Evolutionary conservation across 2,888 invertebrate genomes (phyloP).

Genomic region (Harpagoxenus sublaevis): DNA sequence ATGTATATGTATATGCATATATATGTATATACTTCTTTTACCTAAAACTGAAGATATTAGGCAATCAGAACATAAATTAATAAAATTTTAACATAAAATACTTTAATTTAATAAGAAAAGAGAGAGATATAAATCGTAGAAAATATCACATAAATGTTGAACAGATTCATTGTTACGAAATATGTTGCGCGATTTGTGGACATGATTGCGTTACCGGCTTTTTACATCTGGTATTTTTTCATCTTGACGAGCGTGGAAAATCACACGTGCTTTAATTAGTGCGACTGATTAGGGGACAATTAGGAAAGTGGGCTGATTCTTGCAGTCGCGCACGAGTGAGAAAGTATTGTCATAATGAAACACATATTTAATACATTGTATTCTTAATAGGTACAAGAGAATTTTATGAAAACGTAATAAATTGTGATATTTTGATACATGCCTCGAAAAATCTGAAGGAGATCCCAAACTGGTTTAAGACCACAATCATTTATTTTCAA

Average conservation of each 20-base stretch:
- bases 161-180: constrained; percentile 38
- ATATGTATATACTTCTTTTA: not conserved
- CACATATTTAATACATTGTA: not conserved
- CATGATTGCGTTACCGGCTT: constrained; percentile 9
- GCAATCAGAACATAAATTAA: not conserved
- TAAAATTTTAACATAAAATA: not conserved
- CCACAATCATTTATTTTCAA: constrained; percentile 1
- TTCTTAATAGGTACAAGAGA: constrained; percentile 1
- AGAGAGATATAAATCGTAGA: not conserved
- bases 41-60: constrained; percentile 3
- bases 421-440: not conserved
- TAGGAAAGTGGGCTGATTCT: not conserved
- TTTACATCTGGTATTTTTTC: constrained; percentile 23
- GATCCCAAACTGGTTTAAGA: not conserved
- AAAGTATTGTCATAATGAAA: constrained; percentile 22
- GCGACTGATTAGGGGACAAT: constrained; percentile 18
- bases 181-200: constrained; percentile 26
- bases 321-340: not conserved
- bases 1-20: not conserved
- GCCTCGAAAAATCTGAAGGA: not conserved
- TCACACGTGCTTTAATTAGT: constrained; percentile 36
- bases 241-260: constrained; percentile 41
- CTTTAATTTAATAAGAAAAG: not conserved
- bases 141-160: not conserved
- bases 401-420: not conserved